Percentiles rank a stretch among this genome's conserved stretches.
phyloP scores from a whole-genome alignment of 2,113 vertebrate species.

The Perca fluviatilis region DNA sequence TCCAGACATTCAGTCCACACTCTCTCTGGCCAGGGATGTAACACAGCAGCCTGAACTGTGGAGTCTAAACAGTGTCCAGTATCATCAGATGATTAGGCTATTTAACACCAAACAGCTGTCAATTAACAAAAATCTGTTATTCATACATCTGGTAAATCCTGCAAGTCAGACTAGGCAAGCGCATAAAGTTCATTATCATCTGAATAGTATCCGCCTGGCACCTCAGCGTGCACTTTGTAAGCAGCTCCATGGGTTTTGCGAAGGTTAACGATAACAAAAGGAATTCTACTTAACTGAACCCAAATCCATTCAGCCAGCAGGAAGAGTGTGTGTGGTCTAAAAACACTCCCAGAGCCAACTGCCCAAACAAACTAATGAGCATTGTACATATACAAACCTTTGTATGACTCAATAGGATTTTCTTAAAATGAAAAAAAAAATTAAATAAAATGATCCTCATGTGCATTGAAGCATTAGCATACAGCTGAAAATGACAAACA shows the following conservation, averaged over 20 bases:
- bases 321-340: slow-evolving; percentile 82
- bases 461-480: slow-evolving; percentile 69
- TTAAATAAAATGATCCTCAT: slow-evolving; percentile 27
- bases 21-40: slow-evolving; percentile 50
- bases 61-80: slow-evolving; percentile 34
- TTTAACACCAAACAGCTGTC: slow-evolving; percentile 56
- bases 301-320: slow-evolving; percentile 72
- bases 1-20: slow-evolving; percentile 32
- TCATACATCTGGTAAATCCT: slow-evolving; percentile 29
- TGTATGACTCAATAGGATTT: slow-evolving; percentile 21
- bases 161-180: slow-evolving; percentile 29
- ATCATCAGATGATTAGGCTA: slow-evolving; percentile 31
- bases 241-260: slow-evolving; percentile 46
- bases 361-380: slow-evolving; percentile 79
- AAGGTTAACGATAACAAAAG: slow-evolving; percentile 73
- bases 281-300: slow-evolving; percentile 76
- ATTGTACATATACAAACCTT: slow-evolving; percentile 56
- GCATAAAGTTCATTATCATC: slow-evolving; percentile 65
- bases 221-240: slow-evolving; percentile 46
- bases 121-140: slow-evolving; percentile 43
- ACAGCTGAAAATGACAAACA: slow-evolving; percentile 73
- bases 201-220: slow-evolving; percentile 66
- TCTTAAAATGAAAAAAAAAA: slow-evolving; percentile 13
- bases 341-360: slow-evolving; percentile 70
- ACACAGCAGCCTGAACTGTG: slow-evolving; percentile 43